Evolutionary conservation across 2,888 invertebrate species (phyloP).

Genomic region (Cistogaster globosa): DNA sequence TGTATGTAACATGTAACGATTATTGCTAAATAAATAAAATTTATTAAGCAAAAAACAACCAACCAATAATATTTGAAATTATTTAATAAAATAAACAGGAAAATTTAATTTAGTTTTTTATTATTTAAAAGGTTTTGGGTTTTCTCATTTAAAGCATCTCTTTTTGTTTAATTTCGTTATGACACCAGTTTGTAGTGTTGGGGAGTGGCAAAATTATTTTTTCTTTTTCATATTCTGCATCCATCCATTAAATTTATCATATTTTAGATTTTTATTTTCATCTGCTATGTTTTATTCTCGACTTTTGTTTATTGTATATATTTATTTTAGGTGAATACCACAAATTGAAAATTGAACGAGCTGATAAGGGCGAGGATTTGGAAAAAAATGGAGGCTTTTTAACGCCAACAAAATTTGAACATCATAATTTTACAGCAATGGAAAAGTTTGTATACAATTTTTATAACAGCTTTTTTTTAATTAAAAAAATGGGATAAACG

Average conservation of each 20-base stretch:
- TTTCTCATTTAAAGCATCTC: background rate
- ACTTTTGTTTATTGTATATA: background rate
- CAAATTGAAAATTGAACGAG: constrained; percentile 80
- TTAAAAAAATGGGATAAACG: background rate
- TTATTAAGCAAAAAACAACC: constrained; percentile 64
- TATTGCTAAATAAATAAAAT: constrained; percentile 68
- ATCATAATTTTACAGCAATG: constrained; percentile 91
- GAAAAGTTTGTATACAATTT: constrained; percentile 83
- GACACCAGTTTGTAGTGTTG: background rate
- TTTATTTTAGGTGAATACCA: constrained; percentile 78
- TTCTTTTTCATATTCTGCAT: constrained; percentile 8
- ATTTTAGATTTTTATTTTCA: constrained; percentile 33
- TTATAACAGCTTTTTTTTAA: constrained; percentile 3
- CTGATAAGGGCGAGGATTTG: constrained; percentile 73
- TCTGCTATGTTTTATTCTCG: constrained; percentile 28
- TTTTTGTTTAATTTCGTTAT: constrained; percentile 9
- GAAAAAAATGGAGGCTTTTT: constrained; percentile 82
- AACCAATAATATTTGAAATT: constrained; percentile 34
- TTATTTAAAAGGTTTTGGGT: constrained; percentile 30
- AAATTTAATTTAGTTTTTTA: constrained; percentile 12
- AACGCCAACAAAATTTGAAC: constrained; percentile 86
- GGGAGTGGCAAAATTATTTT: constrained; percentile 37
- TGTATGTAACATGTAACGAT: constrained; percentile 64
- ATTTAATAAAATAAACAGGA: constrained; percentile 2
- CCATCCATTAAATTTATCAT: constrained; percentile 27